These are phyloP conservation scores for Plagodis dolabraria DNA, from an alignment of 2,888 invertebrate genomes.

Conservation along the genomic window DNA sequence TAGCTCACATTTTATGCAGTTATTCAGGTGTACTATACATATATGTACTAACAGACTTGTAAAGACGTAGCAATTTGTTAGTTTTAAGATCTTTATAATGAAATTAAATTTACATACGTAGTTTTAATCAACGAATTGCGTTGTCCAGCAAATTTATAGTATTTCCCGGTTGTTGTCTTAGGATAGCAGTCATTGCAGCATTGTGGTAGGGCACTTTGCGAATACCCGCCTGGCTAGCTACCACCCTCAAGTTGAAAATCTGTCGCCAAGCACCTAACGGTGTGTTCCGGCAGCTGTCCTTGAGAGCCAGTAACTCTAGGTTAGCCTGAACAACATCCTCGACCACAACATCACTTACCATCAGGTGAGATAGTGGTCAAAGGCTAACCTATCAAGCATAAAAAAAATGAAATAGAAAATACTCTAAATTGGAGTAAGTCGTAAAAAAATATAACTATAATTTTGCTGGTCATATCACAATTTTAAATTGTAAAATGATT, in stretches of 20 bases:
- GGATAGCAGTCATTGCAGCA: too few relatives aligned
- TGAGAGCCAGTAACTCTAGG: too few relatives aligned
- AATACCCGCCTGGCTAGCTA: too few relatives aligned
- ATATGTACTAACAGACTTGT: constrained; percentile 12
- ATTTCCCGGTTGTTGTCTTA: too few relatives aligned
- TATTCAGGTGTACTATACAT: background rate
- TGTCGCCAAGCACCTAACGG: too few relatives aligned
- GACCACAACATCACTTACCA: too few relatives aligned
- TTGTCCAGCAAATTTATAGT: background rate
- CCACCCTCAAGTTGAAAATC: too few relatives aligned
- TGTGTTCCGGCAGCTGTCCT: too few relatives aligned
- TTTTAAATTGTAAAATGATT: background rate
- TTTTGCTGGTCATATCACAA: background rate
- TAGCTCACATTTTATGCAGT: background rate
- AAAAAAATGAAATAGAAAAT: constrained; percentile 1
- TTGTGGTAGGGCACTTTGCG: too few relatives aligned
- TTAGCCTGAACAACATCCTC: too few relatives aligned
- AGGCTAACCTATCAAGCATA: too few relatives aligned
- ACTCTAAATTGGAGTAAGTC: background rate
- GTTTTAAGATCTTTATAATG: background rate
- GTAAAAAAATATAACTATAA: background rate
- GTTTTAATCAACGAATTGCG: background rate
- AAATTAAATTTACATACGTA: background rate
- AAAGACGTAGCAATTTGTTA: constrained; percentile 2
- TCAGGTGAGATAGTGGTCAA: too few relatives aligned